Percentiles rank a stretch among this genome's conserved stretches.
These are phyloP conservation scores for Plagodis dolabraria DNA, from an alignment of 2,888 invertebrate genomes.

Conservation along the genomic window DNA sequence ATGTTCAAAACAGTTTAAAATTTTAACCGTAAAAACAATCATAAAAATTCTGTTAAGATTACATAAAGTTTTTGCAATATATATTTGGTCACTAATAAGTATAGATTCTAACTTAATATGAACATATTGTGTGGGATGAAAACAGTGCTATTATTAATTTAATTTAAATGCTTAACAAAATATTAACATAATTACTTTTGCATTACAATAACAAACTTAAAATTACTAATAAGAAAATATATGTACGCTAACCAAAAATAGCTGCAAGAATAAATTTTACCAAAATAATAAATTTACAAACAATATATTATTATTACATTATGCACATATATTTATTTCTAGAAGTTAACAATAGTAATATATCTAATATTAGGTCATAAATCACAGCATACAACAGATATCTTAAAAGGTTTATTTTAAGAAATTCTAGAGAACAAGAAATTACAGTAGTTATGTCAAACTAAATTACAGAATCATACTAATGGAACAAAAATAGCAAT, in stretches of 20 bases:
- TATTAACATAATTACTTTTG: conserved; percentile 18
- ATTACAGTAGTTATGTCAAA: conserved; percentile 30
- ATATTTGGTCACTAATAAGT: conserved; percentile 60
- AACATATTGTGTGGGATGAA: conserved; percentile 59
- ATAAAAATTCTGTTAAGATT: conserved; percentile 36
- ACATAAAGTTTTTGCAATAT: conserved; percentile 35
- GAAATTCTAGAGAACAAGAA: conserved; percentile 26
- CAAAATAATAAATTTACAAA: no score
- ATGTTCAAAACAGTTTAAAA: conserved; percentile 51
- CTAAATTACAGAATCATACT: conserved; percentile 12
- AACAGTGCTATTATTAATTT: conserved; percentile 63
- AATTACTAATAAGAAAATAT: conserved; percentile 20
- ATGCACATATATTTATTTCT: no score
- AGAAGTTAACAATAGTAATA: neutral
- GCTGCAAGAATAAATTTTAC: conserved; percentile 2
- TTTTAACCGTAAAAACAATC: conserved; percentile 50
- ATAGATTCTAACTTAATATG: conserved; percentile 35
- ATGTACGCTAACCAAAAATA: neutral
- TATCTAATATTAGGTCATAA: conserved; percentile 48
- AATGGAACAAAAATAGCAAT: conserved; percentile 20
- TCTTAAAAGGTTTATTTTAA: conserved; percentile 36
- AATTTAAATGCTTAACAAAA: conserved; percentile 58
- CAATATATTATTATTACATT: no score
- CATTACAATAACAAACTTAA: conserved; percentile 38
- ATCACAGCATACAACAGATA: conserved; percentile 74